Conservation (phyloP, 1,140 invertebrate species). For the Monochamus saltuarius region DNA sequence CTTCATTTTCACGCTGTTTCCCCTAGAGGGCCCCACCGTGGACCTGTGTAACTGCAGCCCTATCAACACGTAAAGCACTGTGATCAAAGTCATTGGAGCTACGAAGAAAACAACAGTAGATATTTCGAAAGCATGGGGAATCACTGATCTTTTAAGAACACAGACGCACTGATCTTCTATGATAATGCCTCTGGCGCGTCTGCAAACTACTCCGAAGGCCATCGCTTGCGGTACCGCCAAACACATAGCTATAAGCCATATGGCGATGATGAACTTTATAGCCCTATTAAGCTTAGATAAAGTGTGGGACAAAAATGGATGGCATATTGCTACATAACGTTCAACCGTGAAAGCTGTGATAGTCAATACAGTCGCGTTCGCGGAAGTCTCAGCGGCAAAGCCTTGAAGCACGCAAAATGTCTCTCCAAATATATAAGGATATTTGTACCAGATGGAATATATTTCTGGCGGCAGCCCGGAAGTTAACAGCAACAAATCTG, state of each 20-base stretch:
- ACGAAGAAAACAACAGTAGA: conserved; percentile 77
- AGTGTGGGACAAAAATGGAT: conserved; percentile 85
- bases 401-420: conserved; percentile 64
- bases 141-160: conserved; percentile 51
- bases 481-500: conserved; percentile 72
- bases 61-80: conserved; percentile 70
- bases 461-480: conserved; percentile 68
- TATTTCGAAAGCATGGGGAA: conserved; percentile 68
- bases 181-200: conserved; percentile 30
- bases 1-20: conserved; percentile 42
- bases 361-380: conserved; percentile 90
- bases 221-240: conserved; percentile 80
- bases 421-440: conserved; percentile 17
- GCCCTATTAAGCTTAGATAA: conserved; percentile 77
- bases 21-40: conserved; percentile 36
- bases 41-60: conserved; percentile 64
- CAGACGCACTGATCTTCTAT: conserved; percentile 50
- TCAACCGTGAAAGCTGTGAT: conserved; percentile 94
- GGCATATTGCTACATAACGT: conserved; percentile 92
- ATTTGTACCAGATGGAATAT: conserved; percentile 63
- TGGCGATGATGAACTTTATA: conserved; percentile 65
- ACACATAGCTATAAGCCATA: conserved; percentile 71
- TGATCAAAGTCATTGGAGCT: conserved; percentile 74
- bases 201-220: conserved; percentile 68
- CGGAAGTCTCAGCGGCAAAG: conserved; percentile 84